Evolutionary conservation across 2,888 invertebrate species (phyloP).

Genomic region (Caenorhabditis doughertyi): DNA sequence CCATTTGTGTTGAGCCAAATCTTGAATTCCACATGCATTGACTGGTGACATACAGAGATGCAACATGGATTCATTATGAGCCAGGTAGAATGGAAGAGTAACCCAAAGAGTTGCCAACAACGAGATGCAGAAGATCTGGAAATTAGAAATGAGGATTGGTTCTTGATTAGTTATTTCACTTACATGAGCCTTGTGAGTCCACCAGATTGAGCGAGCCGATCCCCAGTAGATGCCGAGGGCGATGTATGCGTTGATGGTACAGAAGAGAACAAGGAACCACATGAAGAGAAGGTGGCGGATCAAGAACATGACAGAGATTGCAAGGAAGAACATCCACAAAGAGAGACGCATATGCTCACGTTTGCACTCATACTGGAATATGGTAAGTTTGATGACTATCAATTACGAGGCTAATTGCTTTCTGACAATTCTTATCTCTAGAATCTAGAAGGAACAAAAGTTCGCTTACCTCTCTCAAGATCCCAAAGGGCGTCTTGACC

Average conservation of each 20-base stretch:
- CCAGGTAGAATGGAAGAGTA: slow-evolving; percentile 30
- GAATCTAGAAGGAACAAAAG: not conserved
- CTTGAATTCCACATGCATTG: not conserved
- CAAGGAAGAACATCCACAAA: slow-evolving; percentile 40
- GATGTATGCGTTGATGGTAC: slow-evolving; percentile 42
- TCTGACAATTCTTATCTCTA: not conserved
- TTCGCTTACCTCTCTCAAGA: slow-evolving; percentile 27
- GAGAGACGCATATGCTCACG: slow-evolving; percentile 41
- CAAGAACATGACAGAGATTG: slow-evolving; percentile 41
- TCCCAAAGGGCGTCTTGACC: slow-evolving; percentile 41
- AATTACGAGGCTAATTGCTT: not conserved
- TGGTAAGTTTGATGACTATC: not conserved
- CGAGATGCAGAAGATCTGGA: slow-evolving; percentile 25
- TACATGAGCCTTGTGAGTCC: slow-evolving; percentile 35
- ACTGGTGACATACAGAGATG: slow-evolving; percentile 24
- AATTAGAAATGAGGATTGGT: not conserved
- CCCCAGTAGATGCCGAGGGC: slow-evolving; percentile 39
- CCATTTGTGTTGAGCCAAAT: slow-evolving; percentile 19
- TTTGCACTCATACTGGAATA: slow-evolving; percentile 29
- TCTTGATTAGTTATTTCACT: not conserved
- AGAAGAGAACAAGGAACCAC: slow-evolving; percentile 47
- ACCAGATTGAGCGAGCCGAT: slow-evolving; percentile 23
- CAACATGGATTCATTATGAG: slow-evolving; percentile 25
- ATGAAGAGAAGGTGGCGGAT: slow-evolving; percentile 45
- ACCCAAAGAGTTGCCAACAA: slow-evolving; percentile 27